Base-by-base conservation (phyloP, 2,888 invertebrate genomes). In the Diabrotica balteata region DNA sequence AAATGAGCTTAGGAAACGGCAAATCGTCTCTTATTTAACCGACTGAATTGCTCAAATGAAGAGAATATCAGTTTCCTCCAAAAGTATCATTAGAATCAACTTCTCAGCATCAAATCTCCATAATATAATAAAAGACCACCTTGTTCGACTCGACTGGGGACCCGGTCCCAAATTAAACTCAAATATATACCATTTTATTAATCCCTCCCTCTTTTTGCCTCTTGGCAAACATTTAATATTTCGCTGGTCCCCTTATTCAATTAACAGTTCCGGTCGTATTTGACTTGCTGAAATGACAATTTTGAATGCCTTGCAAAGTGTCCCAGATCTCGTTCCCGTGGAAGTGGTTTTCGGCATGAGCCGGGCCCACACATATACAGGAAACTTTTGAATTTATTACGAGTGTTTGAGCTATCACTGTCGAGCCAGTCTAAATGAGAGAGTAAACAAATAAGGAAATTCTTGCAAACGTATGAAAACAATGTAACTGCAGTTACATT, bases 201-300 rank as follows among this genome's bases (percentile, higher is more conserved):
- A 63, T 63, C 43, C 55, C 53, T 50, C 59, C 47, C 49, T 47
- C 63, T 45, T 55, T 63, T 54, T 54, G 54, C 63, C 43, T 63
- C 55, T 63, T 44, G 44, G 11, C 49, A 63, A 63, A 69, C 59
- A 59, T 66, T 69, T 69, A 69, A 69, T 69, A 69, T 69, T 63
- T 59, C 59, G 63, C 59, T 55, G 55, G 65, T 69, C 69, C 69
- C 73, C 60, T 66, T 66, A 63, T 66, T 69, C 70, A 67, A 67
- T 73, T 73, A 73, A 67, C 70, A 72, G 62, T 59, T 62, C 68
- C 61, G 63, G 63, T 17, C 55, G 62, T 72, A 67, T 72, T 73
- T 71, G 70, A 72, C 69, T 72, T 64, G 66, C 65, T 65, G 72
- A 69, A 73, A 72, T 72, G 73, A 69, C 73, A 71, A 67, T 73